A percentile compares a stretch with the other conserved stretches of the same genome.
Evolutionary conservation across 2,888 invertebrate genomes (phyloP).

Genomic region (Eristalis pertinax): DNA sequence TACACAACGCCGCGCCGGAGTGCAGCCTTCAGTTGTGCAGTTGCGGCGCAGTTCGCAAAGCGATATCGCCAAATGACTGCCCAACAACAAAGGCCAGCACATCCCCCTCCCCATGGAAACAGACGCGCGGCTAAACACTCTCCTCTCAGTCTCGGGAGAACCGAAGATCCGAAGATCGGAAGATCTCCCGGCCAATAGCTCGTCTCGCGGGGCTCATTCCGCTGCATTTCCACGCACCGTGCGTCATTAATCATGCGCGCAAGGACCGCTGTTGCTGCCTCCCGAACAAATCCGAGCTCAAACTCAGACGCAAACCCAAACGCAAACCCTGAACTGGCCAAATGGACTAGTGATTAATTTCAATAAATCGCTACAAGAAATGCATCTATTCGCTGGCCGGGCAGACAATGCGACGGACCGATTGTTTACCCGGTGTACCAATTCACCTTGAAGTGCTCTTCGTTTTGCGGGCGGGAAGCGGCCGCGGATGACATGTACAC

Average conservation of each 20-base stretch:
- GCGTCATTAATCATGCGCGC: slow-evolving; percentile 68
- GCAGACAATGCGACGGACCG: slow-evolving; percentile 69
- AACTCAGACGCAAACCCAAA: neutral
- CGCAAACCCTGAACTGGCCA: slow-evolving; percentile 24
- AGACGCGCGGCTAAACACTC: slow-evolving; percentile 31
- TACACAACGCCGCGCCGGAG: slow-evolving; percentile 37
- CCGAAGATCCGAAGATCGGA: slow-evolving; percentile 1
- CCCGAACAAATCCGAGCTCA: slow-evolving; percentile 47
- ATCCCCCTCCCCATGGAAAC: slow-evolving; percentile 27
- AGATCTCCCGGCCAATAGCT: slow-evolving; percentile 17
- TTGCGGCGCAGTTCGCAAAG: slow-evolving; percentile 34
- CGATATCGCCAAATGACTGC: slow-evolving; percentile 43
- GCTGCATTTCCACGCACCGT: slow-evolving; percentile 64
- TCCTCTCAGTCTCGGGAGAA: slow-evolving; percentile 6
- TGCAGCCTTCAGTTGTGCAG: slow-evolving; percentile 2
- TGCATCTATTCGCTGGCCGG: slow-evolving; percentile 64
- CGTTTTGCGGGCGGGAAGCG: neutral
- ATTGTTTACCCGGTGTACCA: slow-evolving; percentile 71
- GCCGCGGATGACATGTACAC: slow-evolving; percentile 66
- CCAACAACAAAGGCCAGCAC: slow-evolving; percentile 53
- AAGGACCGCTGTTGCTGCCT: slow-evolving; percentile 56
- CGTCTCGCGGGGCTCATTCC: no score
- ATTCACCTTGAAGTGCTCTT: slow-evolving; percentile 70
- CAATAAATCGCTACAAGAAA: slow-evolving; percentile 72
- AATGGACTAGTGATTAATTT: slow-evolving; percentile 69